These are phyloP conservation scores for Pteruthius melanotis DNA, from an alignment of 2,113 vertebrate species.

Conservation along the genomic window DNA sequence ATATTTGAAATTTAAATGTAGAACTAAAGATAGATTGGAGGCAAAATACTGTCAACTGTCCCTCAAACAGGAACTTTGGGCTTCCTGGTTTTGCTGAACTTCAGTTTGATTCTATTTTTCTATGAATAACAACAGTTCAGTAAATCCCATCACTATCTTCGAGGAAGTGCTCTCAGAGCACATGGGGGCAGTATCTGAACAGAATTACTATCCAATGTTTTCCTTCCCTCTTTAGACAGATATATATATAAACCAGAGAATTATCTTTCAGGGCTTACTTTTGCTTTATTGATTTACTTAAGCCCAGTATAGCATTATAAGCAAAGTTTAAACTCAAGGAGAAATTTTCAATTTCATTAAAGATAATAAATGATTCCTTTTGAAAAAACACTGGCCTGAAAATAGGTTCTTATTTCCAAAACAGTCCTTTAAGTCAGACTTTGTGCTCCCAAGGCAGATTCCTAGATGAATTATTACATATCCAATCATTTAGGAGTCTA, in stretches of 20 bases:
- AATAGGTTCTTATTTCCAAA: not conserved
- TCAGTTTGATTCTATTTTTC: not conserved
- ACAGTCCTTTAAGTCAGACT: not conserved
- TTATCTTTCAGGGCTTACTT: not conserved
- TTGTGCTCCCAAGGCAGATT: not conserved
- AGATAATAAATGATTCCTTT: not conserved
- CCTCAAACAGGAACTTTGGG: not conserved
- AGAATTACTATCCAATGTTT: not conserved
- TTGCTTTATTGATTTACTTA: not conserved
- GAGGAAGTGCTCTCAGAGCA: not conserved
- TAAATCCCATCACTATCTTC: not conserved
- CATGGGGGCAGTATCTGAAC: not conserved
- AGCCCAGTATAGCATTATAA: not conserved
- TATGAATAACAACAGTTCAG: not conserved
- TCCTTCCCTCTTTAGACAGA: not conserved
- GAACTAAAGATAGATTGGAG: not conserved
- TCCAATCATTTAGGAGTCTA: not conserved
- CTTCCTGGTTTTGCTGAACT: not conserved
- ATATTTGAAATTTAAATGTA: not conserved
- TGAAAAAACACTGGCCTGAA: not conserved
- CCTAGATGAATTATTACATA: not conserved
- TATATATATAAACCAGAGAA: not conserved
- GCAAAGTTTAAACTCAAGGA: constrained; percentile 23
- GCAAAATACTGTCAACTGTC: not conserved
- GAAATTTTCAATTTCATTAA: not conserved